phyloP scores from a whole-genome alignment of 2,113 vertebrate species.

The Elanus axillaris region DNA sequence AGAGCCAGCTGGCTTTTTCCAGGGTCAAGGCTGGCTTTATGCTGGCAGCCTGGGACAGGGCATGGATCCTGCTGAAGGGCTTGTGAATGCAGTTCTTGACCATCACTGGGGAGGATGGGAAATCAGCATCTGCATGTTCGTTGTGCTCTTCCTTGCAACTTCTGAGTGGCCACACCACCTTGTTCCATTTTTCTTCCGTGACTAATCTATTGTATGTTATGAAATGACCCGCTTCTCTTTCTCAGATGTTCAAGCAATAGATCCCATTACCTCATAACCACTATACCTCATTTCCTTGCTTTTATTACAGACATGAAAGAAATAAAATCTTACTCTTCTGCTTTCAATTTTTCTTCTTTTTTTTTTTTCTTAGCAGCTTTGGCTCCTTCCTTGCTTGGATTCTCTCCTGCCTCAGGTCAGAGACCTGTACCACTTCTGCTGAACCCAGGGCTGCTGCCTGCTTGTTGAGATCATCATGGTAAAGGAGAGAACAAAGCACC shows the following conservation, averaged over 20 bases:
- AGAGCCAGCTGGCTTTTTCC: not conserved
- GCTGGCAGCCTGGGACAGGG: not conserved
- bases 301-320: not conserved
- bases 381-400: not conserved
- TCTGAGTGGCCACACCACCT: not conserved
- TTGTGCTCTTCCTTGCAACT: not conserved
- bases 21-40: not conserved
- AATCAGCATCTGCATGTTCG: rapidly evolving
- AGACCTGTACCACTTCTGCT: not conserved
- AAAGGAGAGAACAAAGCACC: not conserved
- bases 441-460: not conserved
- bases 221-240: not conserved
- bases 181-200: not conserved
- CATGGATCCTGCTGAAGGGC: not conserved
- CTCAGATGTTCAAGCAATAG: not conserved
- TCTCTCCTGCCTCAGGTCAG: not conserved
- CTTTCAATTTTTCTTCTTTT: not conserved
- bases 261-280: not conserved
- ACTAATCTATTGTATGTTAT: not conserved
- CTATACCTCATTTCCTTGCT: not conserved
- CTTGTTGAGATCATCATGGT: not conserved
- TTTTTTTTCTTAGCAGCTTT: not conserved
- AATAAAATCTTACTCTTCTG: not conserved
- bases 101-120: rapidly evolving
- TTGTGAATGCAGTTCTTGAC: not conserved